These are phyloP conservation scores for Seira sanloemensis DNA, from an alignment of 2,888 invertebrate species.

Conservation along the genomic window DNA sequence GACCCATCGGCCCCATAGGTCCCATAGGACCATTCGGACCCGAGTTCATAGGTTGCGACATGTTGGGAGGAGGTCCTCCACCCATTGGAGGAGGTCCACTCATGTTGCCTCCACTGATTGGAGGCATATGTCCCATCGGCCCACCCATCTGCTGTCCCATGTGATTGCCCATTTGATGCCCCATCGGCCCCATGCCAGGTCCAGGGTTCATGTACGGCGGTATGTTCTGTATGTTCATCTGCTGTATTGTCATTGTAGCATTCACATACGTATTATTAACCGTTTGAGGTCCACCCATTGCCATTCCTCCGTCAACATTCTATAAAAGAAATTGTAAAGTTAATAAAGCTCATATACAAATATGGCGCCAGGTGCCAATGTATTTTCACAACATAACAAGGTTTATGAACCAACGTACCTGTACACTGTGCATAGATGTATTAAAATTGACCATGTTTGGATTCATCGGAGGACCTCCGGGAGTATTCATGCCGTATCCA, in stretches of 20 bases:
- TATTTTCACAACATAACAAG: not conserved
- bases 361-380: no score
- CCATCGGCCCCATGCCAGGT: slow-evolving; percentile 72
- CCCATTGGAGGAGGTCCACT: slow-evolving; percentile 72
- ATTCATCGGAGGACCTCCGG: slow-evolving; percentile 72
- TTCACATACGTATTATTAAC: slow-evolving; percentile 78
- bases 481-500: slow-evolving; percentile 74
- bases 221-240: slow-evolving; percentile 77
- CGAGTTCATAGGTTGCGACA: slow-evolving; percentile 75
- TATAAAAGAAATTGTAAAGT: no score
- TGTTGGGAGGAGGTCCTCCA: slow-evolving; percentile 70
- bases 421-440: slow-evolving; percentile 75
- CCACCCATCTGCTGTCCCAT: slow-evolving; percentile 73
- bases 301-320: slow-evolving; percentile 73
- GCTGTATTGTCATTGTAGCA: slow-evolving; percentile 78
- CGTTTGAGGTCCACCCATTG: slow-evolving; percentile 75
- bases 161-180: slow-evolving; percentile 68
- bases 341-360: no score
- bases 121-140: slow-evolving; percentile 71
- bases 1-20: slow-evolving; percentile 73
- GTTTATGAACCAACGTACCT: slow-evolving; percentile 60
- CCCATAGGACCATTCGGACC: slow-evolving; percentile 71
- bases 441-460: slow-evolving; percentile 76
- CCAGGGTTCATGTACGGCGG: slow-evolving; percentile 73
- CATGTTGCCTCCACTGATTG: slow-evolving; percentile 64